phyloP scores from a whole-genome alignment of 2,113 vertebrate genomes.

The Antechinus stuartii region DNA sequence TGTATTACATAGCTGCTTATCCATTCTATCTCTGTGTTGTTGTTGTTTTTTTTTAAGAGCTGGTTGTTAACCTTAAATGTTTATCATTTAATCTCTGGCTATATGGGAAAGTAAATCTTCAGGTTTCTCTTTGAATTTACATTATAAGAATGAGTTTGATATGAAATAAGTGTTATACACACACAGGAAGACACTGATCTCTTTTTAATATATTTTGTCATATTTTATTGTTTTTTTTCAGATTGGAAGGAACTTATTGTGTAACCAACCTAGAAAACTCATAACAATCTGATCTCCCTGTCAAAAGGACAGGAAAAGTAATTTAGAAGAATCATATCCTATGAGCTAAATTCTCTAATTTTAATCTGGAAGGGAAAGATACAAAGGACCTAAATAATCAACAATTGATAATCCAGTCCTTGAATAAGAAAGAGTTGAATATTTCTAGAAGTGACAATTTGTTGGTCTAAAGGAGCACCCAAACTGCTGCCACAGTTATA shows the following conservation, averaged over 20 bases:
- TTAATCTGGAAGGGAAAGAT: conserved; percentile 33
- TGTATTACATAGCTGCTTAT: neutral
- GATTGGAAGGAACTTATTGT: neutral
- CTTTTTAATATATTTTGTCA: conserved; percentile 8
- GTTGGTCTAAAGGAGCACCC: neutral
- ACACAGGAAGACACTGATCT: neutral
- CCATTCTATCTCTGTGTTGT: neutral
- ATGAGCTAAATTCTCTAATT: conserved; percentile 18
- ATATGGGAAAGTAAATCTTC: neutral
- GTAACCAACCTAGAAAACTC: neutral
- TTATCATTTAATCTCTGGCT: neutral
- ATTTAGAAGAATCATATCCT: conserved; percentile 14
- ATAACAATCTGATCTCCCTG: conserved; percentile 1
- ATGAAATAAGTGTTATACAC: conserved; percentile 18
- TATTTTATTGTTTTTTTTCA: conserved; percentile 10
- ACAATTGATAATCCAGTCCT: conserved; percentile 8
- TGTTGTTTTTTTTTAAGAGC: neutral
- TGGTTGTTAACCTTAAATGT: neutral
- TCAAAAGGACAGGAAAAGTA: neutral
- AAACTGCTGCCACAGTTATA: neutral
- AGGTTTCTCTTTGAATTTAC: conserved; percentile 25
- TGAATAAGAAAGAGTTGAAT: neutral
- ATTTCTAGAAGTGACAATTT: neutral
- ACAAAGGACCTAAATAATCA: conserved; percentile 35
- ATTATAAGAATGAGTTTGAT: neutral